Base-by-base conservation (phyloP, 2,113 vertebrate species). In the Irena cyanogastra region DNA sequence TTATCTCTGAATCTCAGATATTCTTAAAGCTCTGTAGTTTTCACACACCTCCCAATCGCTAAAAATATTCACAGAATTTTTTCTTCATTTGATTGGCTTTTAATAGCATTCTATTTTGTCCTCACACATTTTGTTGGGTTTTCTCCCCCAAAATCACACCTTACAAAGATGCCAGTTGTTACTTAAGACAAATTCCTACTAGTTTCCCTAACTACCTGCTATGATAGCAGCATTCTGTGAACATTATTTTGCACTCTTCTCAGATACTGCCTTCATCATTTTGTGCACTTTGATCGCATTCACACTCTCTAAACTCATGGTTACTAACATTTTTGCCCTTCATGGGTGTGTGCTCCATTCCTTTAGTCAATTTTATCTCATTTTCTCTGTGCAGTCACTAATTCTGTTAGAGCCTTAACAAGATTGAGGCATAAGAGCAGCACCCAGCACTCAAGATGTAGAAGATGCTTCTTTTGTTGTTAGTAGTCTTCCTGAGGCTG, bases 361-460 rank as follows among this genome's bases (percentile, higher is more conserved):
- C 7, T 49, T 53, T 18, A 39, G 4, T 33, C 8, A 24, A 79
- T 88, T 85, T 74, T 18, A 16, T 39, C 16, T 50, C 5, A 12
- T 88, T 85, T 63, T 54, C n/a, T 47, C 30, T 35, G 2, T 50
- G 15, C 3, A 2, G 53, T 71, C 47, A 20, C 26, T 33, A 52
- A 37, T 2, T 35, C 6, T 57, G 3, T 56, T 53, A 27, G 0
- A 54, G 1, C 5, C 11, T 45, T 54, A 16, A 37, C 50, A 35
- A 71, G 57, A 89, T 13, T 49, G 4, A 42, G 12, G 5, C 10
- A n/a, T 3, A 0, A 15, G 30, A 45, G 52, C 7, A 64, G 6
- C 16, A 35, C 4, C 20, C 9, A 54, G 9, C 30, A 21, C 20
- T 39, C 1, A 0, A 37, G 33, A 64, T 24, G 3, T 10, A 42